A percentile compares a stretch with the other conserved stretches of the same genome.
Conservation (phyloP, 2,888 invertebrate species). For the Temnothorax unifasciatus region DNA sequence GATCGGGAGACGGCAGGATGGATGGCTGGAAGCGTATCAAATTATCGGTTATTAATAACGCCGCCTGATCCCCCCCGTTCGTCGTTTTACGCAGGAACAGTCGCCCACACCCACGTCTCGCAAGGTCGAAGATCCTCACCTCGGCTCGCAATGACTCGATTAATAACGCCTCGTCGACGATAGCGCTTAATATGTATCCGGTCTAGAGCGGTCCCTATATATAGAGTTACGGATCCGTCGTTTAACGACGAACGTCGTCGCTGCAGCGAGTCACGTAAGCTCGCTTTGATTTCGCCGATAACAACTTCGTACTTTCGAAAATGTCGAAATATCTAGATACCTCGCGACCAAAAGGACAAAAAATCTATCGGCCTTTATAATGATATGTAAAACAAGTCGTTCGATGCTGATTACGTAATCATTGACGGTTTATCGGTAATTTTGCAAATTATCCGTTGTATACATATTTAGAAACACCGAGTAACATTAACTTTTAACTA, state of each 20-base stretch:
- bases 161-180: slow-evolving; percentile 83
- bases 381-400: neutral
- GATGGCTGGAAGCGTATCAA: slow-evolving; percentile 80
- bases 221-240: slow-evolving; percentile 55
- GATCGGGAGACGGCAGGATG: slow-evolving; percentile 62
- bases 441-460: neutral
- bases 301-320: slow-evolving; percentile 61
- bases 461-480: neutral
- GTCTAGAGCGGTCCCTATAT: slow-evolving; percentile 57
- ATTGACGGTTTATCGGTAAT: neutral
- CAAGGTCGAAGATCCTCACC: slow-evolving; percentile 72
- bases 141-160: slow-evolving; percentile 83
- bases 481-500: neutral
- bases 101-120: slow-evolving; percentile 71
- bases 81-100: slow-evolving; percentile 61
- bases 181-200: slow-evolving; percentile 75
- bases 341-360: neutral
- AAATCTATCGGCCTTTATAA: neutral
- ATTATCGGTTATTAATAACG: slow-evolving; percentile 84
- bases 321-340: neutral
- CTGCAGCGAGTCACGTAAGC: slow-evolving; percentile 62
- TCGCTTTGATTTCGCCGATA: slow-evolving; percentile 81
- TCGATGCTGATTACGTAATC: neutral
- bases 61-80: slow-evolving; percentile 39
- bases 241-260: slow-evolving; percentile 56